Percentiles rank a stretch among this genome's conserved stretches.
These are phyloP conservation scores for Pheucticus melanocephalus DNA, from an alignment of 2,113 vertebrate genomes.

Conservation along the genomic window DNA sequence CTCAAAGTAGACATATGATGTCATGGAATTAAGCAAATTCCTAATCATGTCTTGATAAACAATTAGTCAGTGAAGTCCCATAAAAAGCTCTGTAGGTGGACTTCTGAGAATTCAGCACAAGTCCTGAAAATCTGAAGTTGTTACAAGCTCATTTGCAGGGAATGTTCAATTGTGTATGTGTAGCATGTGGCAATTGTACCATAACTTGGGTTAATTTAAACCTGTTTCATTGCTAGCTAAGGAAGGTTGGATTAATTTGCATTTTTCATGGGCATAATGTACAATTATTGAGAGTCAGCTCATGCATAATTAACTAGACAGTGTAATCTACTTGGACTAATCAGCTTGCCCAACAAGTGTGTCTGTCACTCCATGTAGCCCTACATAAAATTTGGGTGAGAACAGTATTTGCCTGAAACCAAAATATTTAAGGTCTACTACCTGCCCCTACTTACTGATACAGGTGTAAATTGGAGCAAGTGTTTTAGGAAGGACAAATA, in stretches of 20 bases:
- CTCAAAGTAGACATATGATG: neutral
- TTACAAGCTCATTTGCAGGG: neutral
- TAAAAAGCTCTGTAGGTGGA: neutral
- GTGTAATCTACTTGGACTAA: neutral
- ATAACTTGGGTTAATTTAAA: neutral
- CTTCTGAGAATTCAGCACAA: neutral
- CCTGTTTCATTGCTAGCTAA: neutral
- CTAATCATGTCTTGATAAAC: neutral
- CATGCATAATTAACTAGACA: neutral
- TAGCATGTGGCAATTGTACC: neutral
- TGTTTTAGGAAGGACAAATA: neutral
- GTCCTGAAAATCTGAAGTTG: neutral
- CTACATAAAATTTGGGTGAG: neutral
- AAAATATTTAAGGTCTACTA: neutral
- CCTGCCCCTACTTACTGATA: neutral
- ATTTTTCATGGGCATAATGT: neutral
- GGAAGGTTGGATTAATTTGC: neutral
- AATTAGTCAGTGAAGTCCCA: neutral
- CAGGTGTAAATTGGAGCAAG: neutral
- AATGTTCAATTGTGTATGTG: neutral
- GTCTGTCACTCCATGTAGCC: neutral
- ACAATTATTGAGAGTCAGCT: neutral
- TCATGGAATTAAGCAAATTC: neutral
- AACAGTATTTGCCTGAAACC: neutral
- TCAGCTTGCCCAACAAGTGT: neutral